Base-by-base conservation (phyloP, 2,797 vertebrate genomes). In the Poecile montanus region DNA sequence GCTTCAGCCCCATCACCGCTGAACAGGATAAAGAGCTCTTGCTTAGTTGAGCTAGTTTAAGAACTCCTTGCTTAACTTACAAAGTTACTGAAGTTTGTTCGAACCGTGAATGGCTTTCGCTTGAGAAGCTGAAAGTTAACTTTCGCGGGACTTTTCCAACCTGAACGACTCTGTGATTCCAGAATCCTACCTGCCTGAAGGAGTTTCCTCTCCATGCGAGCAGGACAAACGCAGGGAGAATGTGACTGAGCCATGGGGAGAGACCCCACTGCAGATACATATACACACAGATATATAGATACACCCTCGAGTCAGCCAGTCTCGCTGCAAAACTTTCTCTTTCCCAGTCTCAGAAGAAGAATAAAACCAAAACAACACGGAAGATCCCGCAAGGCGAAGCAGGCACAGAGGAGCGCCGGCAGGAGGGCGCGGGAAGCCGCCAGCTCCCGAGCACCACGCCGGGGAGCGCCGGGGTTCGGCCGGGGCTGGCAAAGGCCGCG, bases 51-150 rank as follows among this genome's bases (percentile, higher is more conserved):
- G n/a, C 23, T 58, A n/a, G 30, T 42, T 86, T 18, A 6, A 11
- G 25, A 90, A 88, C 71, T 82, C 92, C 61, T 56, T 11, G 44
- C 68, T 44, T 44, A 79, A 67, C 23, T 94, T n/a, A 21, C 7
- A 56, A 53, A 38, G 38, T 38, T 38, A 53, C 0, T 30, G 5
- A 36, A 23, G 9, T 3, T 67, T 50, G 42, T 57, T 32, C 23
- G 16, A 62, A 9, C 10, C 1, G 25, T 4, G 48, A 36, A 20
- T 1, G 4, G 17, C 17, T 61, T 67, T n/a, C 7, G 6, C 25
- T 63, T 13, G 30, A 60, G 38, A 57, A 78, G 13, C 30, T 67
- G n/a, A 4, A 74, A 81, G 32, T 32, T 50, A n/a, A 42, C 30
- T 53, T 62, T 5, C 9, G 19, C 5, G 40, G 54, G 20, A 38